Evolutionary conservation across 2,797 vertebrate species (phyloP), one percentile per base, ranked within the genome.

Genomic region (Chaetophractus vellerosus): DNA sequence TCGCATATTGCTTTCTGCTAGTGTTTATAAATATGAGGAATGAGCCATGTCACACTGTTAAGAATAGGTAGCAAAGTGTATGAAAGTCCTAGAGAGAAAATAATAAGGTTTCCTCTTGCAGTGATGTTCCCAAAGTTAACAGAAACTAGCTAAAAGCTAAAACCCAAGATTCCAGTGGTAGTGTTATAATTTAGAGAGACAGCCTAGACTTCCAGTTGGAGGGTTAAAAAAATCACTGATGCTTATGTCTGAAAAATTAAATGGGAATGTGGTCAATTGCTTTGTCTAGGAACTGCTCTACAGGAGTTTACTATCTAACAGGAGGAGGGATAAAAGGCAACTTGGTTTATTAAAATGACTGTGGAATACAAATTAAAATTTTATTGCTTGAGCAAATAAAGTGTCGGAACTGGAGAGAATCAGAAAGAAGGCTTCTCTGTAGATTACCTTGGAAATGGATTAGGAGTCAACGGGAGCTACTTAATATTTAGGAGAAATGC

Each of bases 341-440:
- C 33, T 64, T 79, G 76, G 84, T 86, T 91, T 92, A 82, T 61
- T 84, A 16, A 93, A 95, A 93, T 80, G 26, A 9, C 36, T 14
- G 0, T 41, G 94, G 36, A 84, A 90, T 91, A 71, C 61, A 96
- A 90, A 94, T 93, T 87, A 95, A 95, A 74, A 93, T 84, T 83
- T 89, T 78, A 87, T 66, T 61, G 48, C 80, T 82, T 84, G 48
- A 93, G 18, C 88, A 96, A 96, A 90, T 92, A 82, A 83, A 86
- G 15, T 52, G n/a, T 88, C 86, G 91, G 71, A 28, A 33, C 28
- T 57, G 19, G 90, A 78, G 18, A 91, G 55, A 84, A 91, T 52
- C 71, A 94, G 72, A 85, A 96, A 59, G 28, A 52, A 80, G 45
- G 10, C 78, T 89, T 92, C 64, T 76, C 64, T 95, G 86, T 33